Percentiles rank a stretch among this genome's conserved stretches.
These are phyloP conservation scores for Bombus superbus DNA, from an alignment of 1,140 invertebrate genomes.

Conservation along the genomic window DNA sequence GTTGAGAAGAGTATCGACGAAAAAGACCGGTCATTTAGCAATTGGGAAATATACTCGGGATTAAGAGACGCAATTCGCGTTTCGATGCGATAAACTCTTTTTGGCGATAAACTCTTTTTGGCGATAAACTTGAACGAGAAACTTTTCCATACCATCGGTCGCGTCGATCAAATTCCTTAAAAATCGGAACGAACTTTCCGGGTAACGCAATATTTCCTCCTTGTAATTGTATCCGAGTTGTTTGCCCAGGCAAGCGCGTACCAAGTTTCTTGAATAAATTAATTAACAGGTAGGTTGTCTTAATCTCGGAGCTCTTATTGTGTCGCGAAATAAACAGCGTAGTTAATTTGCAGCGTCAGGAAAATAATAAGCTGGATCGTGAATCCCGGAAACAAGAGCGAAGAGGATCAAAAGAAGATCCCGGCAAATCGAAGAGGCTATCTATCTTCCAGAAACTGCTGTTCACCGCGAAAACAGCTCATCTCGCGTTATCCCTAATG, in stretches of 20 bases:
- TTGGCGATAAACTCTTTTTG: too few species aligned
- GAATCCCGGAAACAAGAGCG: not conserved
- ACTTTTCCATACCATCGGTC: too few species aligned
- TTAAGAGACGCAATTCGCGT: too few species aligned
- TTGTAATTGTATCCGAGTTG: too few species aligned
- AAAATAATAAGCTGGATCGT: conserved; percentile 14
- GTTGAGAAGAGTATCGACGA: fast-evolving
- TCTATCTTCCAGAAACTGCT: not conserved
- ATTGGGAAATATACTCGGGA: too few species aligned
- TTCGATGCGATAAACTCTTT: too few species aligned
- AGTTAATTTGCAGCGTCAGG: conserved; percentile 42
- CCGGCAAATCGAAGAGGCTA: not conserved
- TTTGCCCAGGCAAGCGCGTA: not conserved
- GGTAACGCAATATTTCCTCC: too few species aligned
- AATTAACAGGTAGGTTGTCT: not conserved
- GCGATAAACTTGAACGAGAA: too few species aligned
- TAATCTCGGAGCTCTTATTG: not conserved
- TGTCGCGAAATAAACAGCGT: not conserved
- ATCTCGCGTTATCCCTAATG: not conserved
- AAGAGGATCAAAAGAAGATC: not conserved
- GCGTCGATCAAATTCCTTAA: too few species aligned
- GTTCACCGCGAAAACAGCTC: not conserved
- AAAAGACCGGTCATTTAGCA: too few species aligned
- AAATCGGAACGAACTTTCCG: too few species aligned
- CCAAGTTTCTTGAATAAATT: not conserved